Conservation (phyloP, 2,797 vertebrate species). For the Mormyrops boulengeri region DNA sequence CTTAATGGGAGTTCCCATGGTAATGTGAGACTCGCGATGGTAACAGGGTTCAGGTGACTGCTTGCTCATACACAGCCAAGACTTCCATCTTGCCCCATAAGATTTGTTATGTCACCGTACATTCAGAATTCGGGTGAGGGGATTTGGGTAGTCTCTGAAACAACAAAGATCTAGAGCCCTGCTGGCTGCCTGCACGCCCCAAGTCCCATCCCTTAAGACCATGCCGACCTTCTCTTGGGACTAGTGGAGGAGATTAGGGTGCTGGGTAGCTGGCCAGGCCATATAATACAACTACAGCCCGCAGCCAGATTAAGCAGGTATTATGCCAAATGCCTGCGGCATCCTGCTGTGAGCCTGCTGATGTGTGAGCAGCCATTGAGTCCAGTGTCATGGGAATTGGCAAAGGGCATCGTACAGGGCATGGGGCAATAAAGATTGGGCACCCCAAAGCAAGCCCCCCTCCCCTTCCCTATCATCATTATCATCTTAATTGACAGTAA, state of each 20-base stretch:
- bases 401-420: not conserved
- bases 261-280: constrained; percentile 29
- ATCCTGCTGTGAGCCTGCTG: not conserved
- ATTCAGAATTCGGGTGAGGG: not conserved
- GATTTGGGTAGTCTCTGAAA: too few species aligned
- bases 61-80: not conserved
- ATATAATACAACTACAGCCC: constrained; percentile 39
- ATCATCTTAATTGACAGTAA: not conserved
- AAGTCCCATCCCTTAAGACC: not conserved
- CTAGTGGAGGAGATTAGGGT: not conserved
- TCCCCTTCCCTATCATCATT: not conserved
- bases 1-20: not conserved
- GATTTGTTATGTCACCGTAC: not conserved
- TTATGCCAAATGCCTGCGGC: constrained; percentile 42
- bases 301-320: constrained; percentile 42
- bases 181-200: not conserved
- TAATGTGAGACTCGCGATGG: not conserved
- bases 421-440: not conserved
- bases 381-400: not conserved
- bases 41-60: not conserved
- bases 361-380: not conserved
- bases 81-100: not conserved
- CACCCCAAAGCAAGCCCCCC: not conserved
- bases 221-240: not conserved
- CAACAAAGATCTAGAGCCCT: not conserved